Base-by-base conservation (phyloP, 2,797 vertebrate species). In the Phaenicophaeus curvirostris region DNA sequence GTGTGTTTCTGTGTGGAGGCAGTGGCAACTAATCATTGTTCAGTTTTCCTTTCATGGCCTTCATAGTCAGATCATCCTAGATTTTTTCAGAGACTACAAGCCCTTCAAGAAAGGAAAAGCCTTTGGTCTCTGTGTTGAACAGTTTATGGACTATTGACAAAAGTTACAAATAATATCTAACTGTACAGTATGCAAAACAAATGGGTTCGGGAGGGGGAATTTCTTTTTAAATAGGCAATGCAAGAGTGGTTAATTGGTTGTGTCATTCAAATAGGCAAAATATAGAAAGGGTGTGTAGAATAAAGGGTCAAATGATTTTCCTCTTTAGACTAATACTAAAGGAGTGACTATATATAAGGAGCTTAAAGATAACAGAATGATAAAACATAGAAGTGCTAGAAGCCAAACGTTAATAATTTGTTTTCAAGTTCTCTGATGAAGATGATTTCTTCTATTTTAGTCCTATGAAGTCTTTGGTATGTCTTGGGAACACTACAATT, bases 401-500 rank as follows among this genome's bases (percentile, higher is more conserved):
- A 85, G 84, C 4, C 20, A 35, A 66, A 54, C 44, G 5, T 62
- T 77, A 80, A 63, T 76, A 82, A 50, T 77, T 86, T 55, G 28
- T 69, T 91, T 90, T 91, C 13, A 78, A 68, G 16, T 41, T 61
- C 33, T 93, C 42, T 71, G 23, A 51, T 88, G 44, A 88, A 50
- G 61, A 75, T 41, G n/a, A 41, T 68, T 78, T 84, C 27, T 63
- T 74, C 66, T 88, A 25, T 93, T 91, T 91, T 80, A 61, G 37
- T 89, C 37, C 11, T 72, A 2, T 39, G 33, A 55, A 75, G 24
- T 68, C 55, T 83, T 89, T 71, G 31, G 50, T 86, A 19, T 57
- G 9, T 74, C 85, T 91, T 83, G 59, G 23, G 61, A 89, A 57
- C 57, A 58, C 48, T 74, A 41, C 61, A 94, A 71, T 93, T 94